Conservation (phyloP, 2,797 vertebrate species). For the Crocodylus rhombifer region DNA sequence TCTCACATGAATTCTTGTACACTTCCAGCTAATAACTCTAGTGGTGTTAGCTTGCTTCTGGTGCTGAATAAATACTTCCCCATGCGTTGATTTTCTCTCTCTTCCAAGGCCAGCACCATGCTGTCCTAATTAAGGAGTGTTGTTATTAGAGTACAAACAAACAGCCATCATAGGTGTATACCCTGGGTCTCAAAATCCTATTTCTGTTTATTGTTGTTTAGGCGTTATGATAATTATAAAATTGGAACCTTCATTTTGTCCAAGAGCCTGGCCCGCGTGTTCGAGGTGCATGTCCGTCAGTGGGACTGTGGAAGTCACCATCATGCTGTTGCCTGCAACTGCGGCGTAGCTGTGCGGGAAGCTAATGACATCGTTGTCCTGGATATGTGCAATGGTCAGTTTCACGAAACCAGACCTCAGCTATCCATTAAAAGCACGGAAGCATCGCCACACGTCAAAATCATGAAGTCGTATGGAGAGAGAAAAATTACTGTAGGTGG, state of each 20-base stretch:
- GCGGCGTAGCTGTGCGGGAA: constrained; percentile 78
- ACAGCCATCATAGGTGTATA: rapidly evolving
- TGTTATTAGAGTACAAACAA: neutral
- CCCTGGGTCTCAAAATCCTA: neutral
- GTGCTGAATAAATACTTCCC: neutral
- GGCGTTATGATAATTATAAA: constrained; percentile 82
- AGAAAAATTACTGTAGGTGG: constrained; percentile 88
- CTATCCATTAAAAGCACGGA: constrained; percentile 75
- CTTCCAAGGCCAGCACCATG: neutral
- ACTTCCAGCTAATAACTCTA: neutral
- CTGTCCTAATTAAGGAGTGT: neutral
- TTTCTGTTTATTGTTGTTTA: constrained; percentile 50
- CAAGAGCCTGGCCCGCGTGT: constrained; percentile 66
- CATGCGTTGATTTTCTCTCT: neutral
- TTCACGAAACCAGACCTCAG: constrained; percentile 78
- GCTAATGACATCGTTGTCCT: constrained; percentile 79
- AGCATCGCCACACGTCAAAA: constrained; percentile 59
- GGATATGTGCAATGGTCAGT: constrained; percentile 85
- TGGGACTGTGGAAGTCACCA: constrained; percentile 83
- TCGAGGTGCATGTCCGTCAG: constrained; percentile 85
- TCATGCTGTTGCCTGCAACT: constrained; percentile 80
- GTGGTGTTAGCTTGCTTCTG: neutral
- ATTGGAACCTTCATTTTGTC: constrained; percentile 85
- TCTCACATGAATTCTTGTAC: constrained; percentile 42
- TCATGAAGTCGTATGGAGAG: constrained; percentile 85